These are phyloP conservation scores for Sphenopsis melanotis DNA, from an alignment of 2,797 vertebrate species.

Conservation along the genomic window DNA sequence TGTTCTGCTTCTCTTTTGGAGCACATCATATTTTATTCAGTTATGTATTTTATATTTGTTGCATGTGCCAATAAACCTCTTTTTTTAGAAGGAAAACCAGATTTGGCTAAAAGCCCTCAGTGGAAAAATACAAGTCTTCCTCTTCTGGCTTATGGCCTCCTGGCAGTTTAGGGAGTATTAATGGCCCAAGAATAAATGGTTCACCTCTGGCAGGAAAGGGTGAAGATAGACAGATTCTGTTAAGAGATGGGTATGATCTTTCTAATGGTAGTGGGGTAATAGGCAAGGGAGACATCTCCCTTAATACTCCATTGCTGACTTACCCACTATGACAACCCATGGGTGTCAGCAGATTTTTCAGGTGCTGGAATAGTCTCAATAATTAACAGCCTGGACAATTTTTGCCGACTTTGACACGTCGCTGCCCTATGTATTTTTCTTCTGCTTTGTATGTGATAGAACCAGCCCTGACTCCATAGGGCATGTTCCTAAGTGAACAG, in stretches of 20 bases:
- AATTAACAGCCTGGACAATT: neutral
- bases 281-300: neutral
- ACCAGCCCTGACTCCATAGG: neutral
- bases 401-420: accelerated
- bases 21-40: neutral
- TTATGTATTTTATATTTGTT: neutral
- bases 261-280: neutral
- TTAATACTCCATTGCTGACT: neutral
- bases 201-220: neutral
- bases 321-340: neutral
- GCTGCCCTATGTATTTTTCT: neutral
- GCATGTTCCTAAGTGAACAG: neutral
- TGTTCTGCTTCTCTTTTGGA: neutral
- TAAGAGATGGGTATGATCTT: neutral
- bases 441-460: neutral
- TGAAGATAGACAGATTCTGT: neutral
- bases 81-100: neutral
- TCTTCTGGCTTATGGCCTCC: neutral
- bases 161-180: neutral
- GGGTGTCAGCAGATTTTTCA: neutral
- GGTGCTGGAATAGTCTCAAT: neutral
- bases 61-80: neutral
- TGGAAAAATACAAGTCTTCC: neutral
- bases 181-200: neutral
- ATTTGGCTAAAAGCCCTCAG: neutral